phyloP scores from a whole-genome alignment of 2,797 vertebrate genomes.

The Petrocephalus schoutedeni region DNA sequence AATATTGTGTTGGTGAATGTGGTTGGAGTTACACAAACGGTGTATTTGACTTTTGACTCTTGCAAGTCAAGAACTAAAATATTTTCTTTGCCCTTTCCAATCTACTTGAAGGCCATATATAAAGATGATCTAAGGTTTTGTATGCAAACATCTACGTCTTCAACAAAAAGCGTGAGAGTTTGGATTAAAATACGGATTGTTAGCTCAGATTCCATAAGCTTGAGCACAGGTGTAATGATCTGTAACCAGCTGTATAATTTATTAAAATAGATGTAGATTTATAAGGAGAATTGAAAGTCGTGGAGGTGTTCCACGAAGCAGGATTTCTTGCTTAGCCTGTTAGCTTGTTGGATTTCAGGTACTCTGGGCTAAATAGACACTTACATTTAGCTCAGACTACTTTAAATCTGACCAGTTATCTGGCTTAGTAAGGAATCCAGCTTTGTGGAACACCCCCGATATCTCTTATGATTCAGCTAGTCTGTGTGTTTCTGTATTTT shows the following conservation, averaged over 20 bases:
- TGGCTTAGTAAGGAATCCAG: no score
- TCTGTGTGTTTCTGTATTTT: not conserved
- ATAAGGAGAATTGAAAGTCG: not conserved
- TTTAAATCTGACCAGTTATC: no score
- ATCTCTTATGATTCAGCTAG: not conserved
- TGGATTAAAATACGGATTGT: conserved; percentile 2
- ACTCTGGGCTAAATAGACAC: no score
- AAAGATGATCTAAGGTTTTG: not conserved
- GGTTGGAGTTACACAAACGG: not conserved
- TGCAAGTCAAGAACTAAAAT: not conserved
- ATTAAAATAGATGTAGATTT: not conserved
- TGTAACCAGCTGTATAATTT: not conserved
- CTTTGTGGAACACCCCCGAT: no score
- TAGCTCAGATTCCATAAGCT: not conserved
- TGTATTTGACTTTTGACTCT: not conserved
- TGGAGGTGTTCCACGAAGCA: not conserved
- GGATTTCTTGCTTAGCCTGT: no score
- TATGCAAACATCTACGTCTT: not conserved
- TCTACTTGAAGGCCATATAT: not conserved
- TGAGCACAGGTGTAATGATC: not conserved
- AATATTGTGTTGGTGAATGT: not conserved
- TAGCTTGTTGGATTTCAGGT: no score
- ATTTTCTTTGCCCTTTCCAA: not conserved
- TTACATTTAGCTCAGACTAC: no score
- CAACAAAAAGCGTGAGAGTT: not conserved